Conservation (phyloP, 2,888 invertebrate species). For the Campoplex capitator region DNA sequence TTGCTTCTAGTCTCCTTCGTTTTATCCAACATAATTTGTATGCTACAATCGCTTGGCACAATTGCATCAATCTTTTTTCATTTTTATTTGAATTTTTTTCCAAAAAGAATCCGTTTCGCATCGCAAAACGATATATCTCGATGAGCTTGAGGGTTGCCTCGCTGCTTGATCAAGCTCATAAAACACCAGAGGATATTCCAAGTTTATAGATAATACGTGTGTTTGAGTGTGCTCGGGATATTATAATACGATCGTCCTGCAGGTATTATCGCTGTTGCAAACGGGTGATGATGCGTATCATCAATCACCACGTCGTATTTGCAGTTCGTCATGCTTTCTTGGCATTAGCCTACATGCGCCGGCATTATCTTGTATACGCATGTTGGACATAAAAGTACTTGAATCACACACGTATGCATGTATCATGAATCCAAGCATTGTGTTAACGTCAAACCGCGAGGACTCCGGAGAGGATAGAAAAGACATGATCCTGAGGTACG, state of each 20-base stretch:
- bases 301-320: constrained; percentile 77
- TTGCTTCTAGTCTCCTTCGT: constrained; percentile 1
- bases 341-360: constrained; percentile 80
- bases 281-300: constrained; percentile 77
- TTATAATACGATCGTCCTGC: constrained; percentile 47
- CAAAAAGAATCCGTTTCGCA: constrained; percentile 20
- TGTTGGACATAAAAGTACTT: constrained; percentile 33
- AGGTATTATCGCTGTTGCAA: constrained; percentile 68
- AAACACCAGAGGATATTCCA: constrained; percentile 32
- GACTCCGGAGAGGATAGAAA: neutral
- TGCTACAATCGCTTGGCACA: constrained; percentile 27
- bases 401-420: neutral
- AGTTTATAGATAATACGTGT: constrained; percentile 62
- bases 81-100: neutral
- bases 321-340: constrained; percentile 79
- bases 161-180: constrained; percentile 25
- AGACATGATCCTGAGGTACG: neutral
- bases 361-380: constrained; percentile 40
- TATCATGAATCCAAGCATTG: neutral
- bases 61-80: constrained; percentile 39
- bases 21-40: constrained; percentile 9
- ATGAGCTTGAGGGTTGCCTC: constrained; percentile 40
- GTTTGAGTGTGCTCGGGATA: constrained; percentile 37
- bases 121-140: constrained; percentile 37
- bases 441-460: neutral